A percentile compares a stretch with the other conserved stretches of the same genome.
Evolutionary conservation across 2,888 invertebrate genomes (phyloP).

Genomic region (Eristalis tenax): DNA sequence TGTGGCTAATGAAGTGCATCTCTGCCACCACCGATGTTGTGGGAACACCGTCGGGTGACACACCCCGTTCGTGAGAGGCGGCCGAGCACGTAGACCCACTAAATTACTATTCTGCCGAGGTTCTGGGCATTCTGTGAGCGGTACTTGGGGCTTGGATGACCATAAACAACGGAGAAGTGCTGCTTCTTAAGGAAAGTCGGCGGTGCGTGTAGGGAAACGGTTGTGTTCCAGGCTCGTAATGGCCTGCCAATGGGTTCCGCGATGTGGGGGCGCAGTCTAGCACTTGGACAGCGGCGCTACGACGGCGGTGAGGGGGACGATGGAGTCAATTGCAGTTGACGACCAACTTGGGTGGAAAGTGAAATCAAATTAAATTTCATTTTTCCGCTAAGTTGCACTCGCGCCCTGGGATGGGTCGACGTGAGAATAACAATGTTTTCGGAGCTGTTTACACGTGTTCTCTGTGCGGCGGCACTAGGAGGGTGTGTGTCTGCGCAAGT

Average conservation of each 20-base stretch:
- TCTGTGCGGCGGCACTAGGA: too few species aligned
- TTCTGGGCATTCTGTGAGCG: too few species aligned
- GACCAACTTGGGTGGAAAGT: slow-evolving; percentile 34
- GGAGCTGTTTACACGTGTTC: slow-evolving; percentile 58
- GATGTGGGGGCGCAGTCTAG: too few species aligned
- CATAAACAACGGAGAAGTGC: too few species aligned
- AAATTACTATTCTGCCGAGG: slow-evolving; percentile 51
- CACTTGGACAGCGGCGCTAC: too few species aligned
- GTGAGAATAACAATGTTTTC: slow-evolving; percentile 60
- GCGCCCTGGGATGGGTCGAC: slow-evolving; percentile 42
- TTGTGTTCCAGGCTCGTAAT: too few species aligned
- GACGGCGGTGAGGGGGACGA: neutral
- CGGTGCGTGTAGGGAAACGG: too few species aligned
- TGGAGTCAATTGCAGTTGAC: neutral
- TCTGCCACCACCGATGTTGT: slow-evolving; percentile 52
- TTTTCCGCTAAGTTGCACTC: slow-evolving; percentile 63
- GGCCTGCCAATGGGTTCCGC: too few species aligned
- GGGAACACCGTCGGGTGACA: slow-evolving; percentile 51
- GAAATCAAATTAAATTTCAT: slow-evolving; percentile 55
- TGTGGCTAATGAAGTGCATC: slow-evolving; percentile 69
- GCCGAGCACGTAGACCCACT: slow-evolving; percentile 50
- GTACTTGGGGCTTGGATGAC: too few species aligned
- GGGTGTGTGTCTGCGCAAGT: neutral
- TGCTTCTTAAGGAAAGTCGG: too few species aligned
- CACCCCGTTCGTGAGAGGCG: slow-evolving; percentile 42